Conservation (phyloP, 2,888 invertebrate species). For the Pharmacophagus antenor region DNA sequence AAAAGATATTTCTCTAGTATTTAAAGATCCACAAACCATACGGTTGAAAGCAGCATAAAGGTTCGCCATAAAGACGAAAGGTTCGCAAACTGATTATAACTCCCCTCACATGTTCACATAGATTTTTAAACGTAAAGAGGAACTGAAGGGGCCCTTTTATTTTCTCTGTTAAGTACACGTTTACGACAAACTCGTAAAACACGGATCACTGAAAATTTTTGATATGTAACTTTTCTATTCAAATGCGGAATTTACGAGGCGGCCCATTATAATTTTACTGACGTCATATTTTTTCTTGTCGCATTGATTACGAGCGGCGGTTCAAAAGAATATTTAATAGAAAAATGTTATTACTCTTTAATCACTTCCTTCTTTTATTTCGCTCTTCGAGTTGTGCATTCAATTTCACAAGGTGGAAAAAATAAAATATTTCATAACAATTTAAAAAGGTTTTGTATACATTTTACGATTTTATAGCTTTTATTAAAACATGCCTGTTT, state of each 20-base stretch:
- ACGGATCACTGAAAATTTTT: slow-evolving; percentile 81
- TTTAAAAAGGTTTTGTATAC: slow-evolving; percentile 28
- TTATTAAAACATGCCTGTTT: not conserved
- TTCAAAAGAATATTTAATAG: slow-evolving; percentile 68
- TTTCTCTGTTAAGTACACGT: slow-evolving; percentile 74
- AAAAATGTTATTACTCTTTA: slow-evolving; percentile 73
- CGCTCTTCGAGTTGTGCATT: slow-evolving; percentile 48
- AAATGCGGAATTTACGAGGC: slow-evolving; percentile 74
- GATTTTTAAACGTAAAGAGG: slow-evolving; percentile 63
- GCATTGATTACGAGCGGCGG: slow-evolving; percentile 67
- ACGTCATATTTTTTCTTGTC: slow-evolving; percentile 72
- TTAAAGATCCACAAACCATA: slow-evolving; percentile 7
- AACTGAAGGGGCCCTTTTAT: slow-evolving; percentile 63
- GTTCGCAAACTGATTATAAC: slow-evolving; percentile 52
- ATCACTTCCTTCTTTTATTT: slow-evolving; percentile 69
- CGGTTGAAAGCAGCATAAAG: slow-evolving; percentile 30
- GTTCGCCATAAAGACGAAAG: slow-evolving; percentile 30
- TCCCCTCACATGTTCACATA: slow-evolving; percentile 57
- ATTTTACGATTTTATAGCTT: slow-evolving; percentile 2
- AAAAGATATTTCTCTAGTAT: not conserved
- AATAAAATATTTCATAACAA: slow-evolving; percentile 46
- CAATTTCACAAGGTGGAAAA: slow-evolving; percentile 58
- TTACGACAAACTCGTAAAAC: slow-evolving; percentile 79
- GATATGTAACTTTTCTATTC: slow-evolving; percentile 81
- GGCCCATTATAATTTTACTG: slow-evolving; percentile 77